phyloP scores from a whole-genome alignment of 1,140 invertebrate species.

The Asbolus verrucosus region DNA sequence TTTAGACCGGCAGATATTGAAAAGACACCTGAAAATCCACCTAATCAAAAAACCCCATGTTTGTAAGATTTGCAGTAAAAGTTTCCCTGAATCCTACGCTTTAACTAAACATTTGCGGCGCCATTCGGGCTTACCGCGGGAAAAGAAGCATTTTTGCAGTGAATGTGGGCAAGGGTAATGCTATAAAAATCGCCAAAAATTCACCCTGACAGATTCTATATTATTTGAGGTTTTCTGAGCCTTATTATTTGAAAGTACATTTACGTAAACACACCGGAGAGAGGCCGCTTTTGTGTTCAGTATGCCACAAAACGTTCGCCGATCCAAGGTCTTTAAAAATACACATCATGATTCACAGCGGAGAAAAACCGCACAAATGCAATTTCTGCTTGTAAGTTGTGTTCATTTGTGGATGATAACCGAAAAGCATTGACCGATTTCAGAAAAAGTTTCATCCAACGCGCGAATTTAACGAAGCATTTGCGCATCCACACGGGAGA shows the following conservation, averaged over 20 bases:
- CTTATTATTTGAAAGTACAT: conserved; percentile 62
- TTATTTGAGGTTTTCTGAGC: conserved; percentile 61
- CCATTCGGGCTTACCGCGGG: conserved; percentile 57
- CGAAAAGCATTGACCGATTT: conserved; percentile 31
- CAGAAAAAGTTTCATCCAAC: conserved; percentile 50
- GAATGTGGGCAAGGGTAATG: conserved; percentile 53
- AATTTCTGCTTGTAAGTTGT: conserved; percentile 68
- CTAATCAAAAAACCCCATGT: conserved; percentile 59
- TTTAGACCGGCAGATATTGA: conserved; percentile 52
- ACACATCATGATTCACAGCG: conserved; percentile 71
- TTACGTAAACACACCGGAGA: conserved; percentile 65
- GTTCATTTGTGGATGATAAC: neutral
- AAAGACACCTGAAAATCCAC: conserved; percentile 60
- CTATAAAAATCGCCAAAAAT: conserved; percentile 58
- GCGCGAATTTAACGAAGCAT: conserved; percentile 52
- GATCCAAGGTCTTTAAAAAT: conserved; percentile 68
- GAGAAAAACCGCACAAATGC: conserved; percentile 71
- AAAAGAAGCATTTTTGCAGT: conserved; percentile 55
- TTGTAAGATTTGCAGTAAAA: conserved; percentile 59
- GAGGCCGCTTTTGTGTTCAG: conserved; percentile 65
- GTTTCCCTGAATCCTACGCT: conserved; percentile 60
- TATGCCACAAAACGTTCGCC: conserved; percentile 69
- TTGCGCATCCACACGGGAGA: conserved; percentile 67
- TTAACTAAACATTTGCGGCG: conserved; percentile 58
- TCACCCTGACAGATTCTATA: no score